Evolutionary conservation across 2,113 vertebrate species (phyloP), one percentile per base, ranked within the genome.

Genomic region (Zingel zingel): DNA sequence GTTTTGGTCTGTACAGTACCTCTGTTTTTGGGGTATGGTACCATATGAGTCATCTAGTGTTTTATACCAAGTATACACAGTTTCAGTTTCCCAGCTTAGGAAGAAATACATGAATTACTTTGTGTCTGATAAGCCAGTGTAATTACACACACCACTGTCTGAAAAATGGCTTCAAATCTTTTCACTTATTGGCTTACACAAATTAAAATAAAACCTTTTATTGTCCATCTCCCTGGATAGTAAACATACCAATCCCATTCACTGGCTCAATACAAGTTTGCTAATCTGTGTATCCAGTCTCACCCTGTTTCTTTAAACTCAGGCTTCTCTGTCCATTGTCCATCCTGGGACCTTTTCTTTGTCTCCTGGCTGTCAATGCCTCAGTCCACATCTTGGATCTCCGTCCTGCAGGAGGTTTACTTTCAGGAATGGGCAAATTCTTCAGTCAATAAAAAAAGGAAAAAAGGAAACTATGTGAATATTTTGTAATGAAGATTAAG

Each of bases 201-300:
- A 56, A 62, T 43, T 25, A 10, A n/a, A 58, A 67, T 14, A 66
- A 73, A 65, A 47, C 14, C 7, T 6, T 54, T 7, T 53, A 36
- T 50, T 19, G 16, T 56, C 43, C 21, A 2, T 25, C 8, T 51
- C 27, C n/a, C 43, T 15, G 45, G 70, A 67, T 13, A 27, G 14
- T 70, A 25, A 61, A 25, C 36, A 61, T 8, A 56, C 25, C 21
- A 57, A 13, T 15, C 16, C 18, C 33, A 57, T 39, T 36, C 39
- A 36, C 23, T 66, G 10, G 47, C 15, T 67, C n/a, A 33, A 53
- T 50, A 4, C 11, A 23, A 18, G 8, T 43, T 30, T 69, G 10
- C 6, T 61, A 68, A 74, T 68, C 21, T 50, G 16, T 62, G 51
- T 61, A 58, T 43, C 54, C 57, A 70, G 2, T 78, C 65, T 61